Evolutionary conservation across 2,797 vertebrate species (phyloP), one percentile per base, ranked within the genome.

Genomic region (Alca torda): DNA sequence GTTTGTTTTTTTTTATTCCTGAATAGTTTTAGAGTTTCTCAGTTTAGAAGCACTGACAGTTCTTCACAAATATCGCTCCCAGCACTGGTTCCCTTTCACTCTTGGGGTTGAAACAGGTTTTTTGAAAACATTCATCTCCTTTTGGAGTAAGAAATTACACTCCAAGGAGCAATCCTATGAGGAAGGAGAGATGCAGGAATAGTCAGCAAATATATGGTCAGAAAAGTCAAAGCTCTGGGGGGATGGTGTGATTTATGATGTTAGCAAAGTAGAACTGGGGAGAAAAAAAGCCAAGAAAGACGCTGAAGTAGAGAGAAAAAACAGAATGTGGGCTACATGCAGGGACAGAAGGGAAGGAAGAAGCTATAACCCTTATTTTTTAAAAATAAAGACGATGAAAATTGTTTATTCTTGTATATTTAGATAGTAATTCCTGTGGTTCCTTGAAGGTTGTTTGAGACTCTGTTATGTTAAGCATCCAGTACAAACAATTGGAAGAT

Each of bases 171-270:
- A 77, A 87, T 84, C 48, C 21, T 76, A 13, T 33, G 45, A 94
- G 80, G 67, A 79, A 72, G 46, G 54, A 48, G n/a, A 91, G 64
- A 63, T 76, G 43, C 56, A 82, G 80, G 48, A 87, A 35, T 37
- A 95, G 46, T 90, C 78, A 86, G 68, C 90, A 96, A 94, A 95
- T 94, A 75, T 31, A 77, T 75, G 86, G 72, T 93, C 84, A 81
- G 72, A 61, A 72, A 93, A 94, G 64, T 84, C 81, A 87, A 77
- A 95, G 60, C 64, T 90, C 13, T 5, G n/a, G 26, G 9, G 13
- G 9, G 5, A 28, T 65, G 26, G 9, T 69, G 33, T 84, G 84
- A 81, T 95, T 85, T 94, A 83, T 69, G 45, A 46, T 81, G 56
- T 41, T 84, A 81, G 20, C 33, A 50, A 89, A 69, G 46, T 28